Base-by-base conservation (phyloP, 2,797 vertebrate genomes). In the Pseudochromis fuscus region DNA sequence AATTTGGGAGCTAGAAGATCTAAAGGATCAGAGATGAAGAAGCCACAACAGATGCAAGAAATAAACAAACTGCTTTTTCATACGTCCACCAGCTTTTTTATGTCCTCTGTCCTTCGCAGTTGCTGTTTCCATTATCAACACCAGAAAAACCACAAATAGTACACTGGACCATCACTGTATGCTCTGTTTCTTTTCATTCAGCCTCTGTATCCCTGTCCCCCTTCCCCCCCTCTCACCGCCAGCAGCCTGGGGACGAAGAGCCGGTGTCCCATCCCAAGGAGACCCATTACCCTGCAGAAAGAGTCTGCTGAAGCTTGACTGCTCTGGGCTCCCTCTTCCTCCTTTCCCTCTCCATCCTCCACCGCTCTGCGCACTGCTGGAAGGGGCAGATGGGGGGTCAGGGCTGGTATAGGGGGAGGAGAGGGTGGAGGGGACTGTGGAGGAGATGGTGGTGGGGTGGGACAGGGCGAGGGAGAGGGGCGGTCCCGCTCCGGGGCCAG, bases 261-360 rank as follows among this genome's bases (percentile, higher is more conserved):
- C 27, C 98, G 96, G 94, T 99, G 97, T 88, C 98, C 96, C 97
- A 99, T 99, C 64, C 97, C 98, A 90, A 99, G 95, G 77, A 99
- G 94, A 84, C 95, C 96, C 95, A 98, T 95, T 88, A 97, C 96
- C 66, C 93, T 95, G 81, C 96, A 96, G 12, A 96, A 94, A 52
- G 96, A 97, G 92, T 98, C 98, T 11, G 94, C 94, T 85, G 94
- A 95, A 15, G 85, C 81, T 71, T 89, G 73, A 89, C 95, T 91
- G 89, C 94, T 92, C 87, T 67, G 79, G 44, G 73, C 73, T 30
- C 86, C 16, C 35, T 88, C 84, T 33, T 90, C 93, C 80, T 64
- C 92, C 87, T 82, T 95, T 92, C 94, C 88, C 87, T 95, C 84
- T 48, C 95, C 95, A 64, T 96, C 97, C 91, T 97, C 96, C 87